phyloP scores from a whole-genome alignment of 2,797 vertebrate genomes.

The Eulemur albifrons region DNA sequence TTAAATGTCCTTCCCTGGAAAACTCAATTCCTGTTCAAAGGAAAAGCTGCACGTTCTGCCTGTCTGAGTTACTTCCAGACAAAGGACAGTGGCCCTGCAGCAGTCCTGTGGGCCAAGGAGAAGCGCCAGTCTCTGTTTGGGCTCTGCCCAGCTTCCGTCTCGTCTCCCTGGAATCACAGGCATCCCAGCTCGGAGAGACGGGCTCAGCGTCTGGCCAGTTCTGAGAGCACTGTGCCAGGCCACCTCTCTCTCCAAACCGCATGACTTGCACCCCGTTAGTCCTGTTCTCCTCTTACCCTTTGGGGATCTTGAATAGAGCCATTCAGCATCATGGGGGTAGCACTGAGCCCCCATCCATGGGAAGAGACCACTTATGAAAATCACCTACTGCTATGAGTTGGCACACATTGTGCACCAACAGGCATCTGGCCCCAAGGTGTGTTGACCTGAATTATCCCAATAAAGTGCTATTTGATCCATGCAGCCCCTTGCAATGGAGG shows the following conservation, averaged over 20 bases:
- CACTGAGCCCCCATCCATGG: neutral
- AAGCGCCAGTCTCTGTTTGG: neutral
- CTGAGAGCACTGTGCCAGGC: neutral
- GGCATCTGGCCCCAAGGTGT: neutral
- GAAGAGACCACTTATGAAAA: neutral
- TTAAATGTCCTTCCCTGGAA: slow-evolving; percentile 80
- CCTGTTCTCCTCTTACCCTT: neutral
- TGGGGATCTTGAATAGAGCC: neutral
- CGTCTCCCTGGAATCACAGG: neutral
- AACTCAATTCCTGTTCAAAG: slow-evolving; percentile 79
- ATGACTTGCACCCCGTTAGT: neutral
- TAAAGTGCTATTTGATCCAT: neutral
- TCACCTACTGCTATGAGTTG: neutral
- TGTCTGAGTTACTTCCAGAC: slow-evolving; percentile 9
- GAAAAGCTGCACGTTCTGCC: slow-evolving; percentile 52
- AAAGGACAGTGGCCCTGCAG: neutral
- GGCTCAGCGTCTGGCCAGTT: accelerated
- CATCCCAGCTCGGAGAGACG: neutral
- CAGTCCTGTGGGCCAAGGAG: neutral
- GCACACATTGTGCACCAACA: neutral
- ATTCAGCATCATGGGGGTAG: neutral
- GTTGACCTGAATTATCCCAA: neutral
- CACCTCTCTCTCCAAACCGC: neutral
- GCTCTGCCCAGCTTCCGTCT: neutral
- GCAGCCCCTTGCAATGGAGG: neutral